Base-by-base conservation (phyloP, 2,888 invertebrate genomes). In the Rhamphomyia laevipes region DNA sequence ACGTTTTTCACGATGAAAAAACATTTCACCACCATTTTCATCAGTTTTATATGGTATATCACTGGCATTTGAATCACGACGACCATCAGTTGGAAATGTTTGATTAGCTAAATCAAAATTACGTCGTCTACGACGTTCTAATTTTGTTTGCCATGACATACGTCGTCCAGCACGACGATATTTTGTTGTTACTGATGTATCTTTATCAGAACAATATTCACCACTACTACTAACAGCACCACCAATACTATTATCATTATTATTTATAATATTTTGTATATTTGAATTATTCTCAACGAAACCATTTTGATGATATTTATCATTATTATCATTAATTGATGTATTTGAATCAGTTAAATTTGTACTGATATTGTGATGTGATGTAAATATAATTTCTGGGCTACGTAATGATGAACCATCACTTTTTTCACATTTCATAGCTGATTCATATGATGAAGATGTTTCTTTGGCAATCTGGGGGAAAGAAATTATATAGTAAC, bases 1-100 rank as follows among this genome's bases (percentile, higher is more conserved):
- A 53, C 87, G 74, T 66, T 87, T 87, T 67, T 86, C 71, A 57
- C 68, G 71, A 41, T 72, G 74, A 57, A 60, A 66, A 46, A 63
- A 63, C 10, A 15, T 12, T 30, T 27, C 30, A 27, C 10, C 9
- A 30, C 31, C 21, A 30, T 35, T n/a, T 16, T 48, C 43, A 31
- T 43, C 48, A 17, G 27, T 10, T 31, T 43, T 43, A 41, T 41
- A 17, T n/a, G 35, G 35, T n/a, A 35, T 35, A 35, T 35, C 35
- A 13, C 35, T n/a, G 23, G 23, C 23, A n/a, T 35, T 35, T 35
- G 35, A 35, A 42, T 42, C 42, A 27, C 27, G 23, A 15, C 23
- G 12, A 53, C 50, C 42, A 53, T 56, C 42, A 57, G 49, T 53
- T 62, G 63, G 9, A 61, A 48, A 48, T 59, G 30, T 63, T 45